Evolutionary conservation across 2,797 vertebrate genomes (phyloP).

Genomic region (Mormyrops boulengeri): DNA sequence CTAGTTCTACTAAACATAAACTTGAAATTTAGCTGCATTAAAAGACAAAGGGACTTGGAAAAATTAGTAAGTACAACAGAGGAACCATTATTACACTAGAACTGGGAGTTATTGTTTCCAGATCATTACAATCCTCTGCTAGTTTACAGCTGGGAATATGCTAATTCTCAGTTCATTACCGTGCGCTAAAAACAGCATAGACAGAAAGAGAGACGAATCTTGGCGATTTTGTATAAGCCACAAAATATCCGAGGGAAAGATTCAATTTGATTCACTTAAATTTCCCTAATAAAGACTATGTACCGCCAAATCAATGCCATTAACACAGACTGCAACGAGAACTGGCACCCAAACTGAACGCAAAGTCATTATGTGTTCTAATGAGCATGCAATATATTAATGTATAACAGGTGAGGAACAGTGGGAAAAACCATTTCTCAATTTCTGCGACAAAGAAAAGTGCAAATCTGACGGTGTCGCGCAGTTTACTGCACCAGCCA

Average conservation of each 20-base stretch:
- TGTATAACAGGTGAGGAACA: neutral
- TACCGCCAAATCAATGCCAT: neutral
- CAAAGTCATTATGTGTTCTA: neutral
- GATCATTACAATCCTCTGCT: neutral
- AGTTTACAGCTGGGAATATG: neutral
- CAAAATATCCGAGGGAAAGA: neutral
- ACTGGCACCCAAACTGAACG: neutral
- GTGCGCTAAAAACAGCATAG: neutral
- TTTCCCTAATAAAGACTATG: neutral
- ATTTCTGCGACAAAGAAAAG: neutral
- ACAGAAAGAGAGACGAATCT: neutral
- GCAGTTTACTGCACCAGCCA: neutral
- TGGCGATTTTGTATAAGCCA: neutral
- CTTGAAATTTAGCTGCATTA: neutral
- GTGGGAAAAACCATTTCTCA: neutral
- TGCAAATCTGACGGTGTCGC: neutral
- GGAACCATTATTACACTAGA: neutral
- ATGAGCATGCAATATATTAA: neutral
- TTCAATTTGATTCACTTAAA: neutral
- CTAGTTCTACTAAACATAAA: neutral
- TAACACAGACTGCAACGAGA: neutral
- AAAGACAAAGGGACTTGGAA: neutral
- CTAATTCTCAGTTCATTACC: neutral
- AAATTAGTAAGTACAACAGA: neutral
- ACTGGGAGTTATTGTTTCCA: neutral